Evolutionary conservation across 2,797 vertebrate genomes (phyloP).

Genomic region (Otus scops): DNA sequence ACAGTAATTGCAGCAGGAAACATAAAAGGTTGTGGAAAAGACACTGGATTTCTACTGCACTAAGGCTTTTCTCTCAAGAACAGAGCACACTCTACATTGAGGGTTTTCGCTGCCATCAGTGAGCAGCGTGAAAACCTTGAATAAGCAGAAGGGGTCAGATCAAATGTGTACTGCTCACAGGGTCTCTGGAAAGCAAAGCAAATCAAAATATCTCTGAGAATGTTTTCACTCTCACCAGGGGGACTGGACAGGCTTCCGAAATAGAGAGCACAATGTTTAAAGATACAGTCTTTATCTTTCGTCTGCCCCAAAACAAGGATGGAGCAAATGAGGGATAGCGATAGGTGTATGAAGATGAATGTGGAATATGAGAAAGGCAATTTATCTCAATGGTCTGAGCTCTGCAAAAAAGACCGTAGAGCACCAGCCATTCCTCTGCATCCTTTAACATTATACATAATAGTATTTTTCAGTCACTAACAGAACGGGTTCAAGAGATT

Average conservation of each 20-base stretch:
- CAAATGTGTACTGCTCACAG: background rate
- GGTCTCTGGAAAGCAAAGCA: background rate
- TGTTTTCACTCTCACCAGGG: background rate
- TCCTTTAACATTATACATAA: background rate
- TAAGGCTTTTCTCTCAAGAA: background rate
- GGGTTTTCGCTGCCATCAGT: background rate
- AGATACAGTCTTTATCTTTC: background rate
- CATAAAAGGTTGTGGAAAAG: background rate
- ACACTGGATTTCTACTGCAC: background rate
- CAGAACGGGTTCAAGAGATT: background rate
- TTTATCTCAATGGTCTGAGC: background rate
- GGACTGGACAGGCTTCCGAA: background rate
- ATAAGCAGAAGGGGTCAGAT: background rate
- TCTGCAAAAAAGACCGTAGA: background rate
- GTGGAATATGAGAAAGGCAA: background rate
- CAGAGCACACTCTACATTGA: background rate
- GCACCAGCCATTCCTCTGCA: background rate
- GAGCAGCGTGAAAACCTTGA: background rate
- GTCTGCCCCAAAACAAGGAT: background rate
- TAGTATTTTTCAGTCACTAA: background rate
- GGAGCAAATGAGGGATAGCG: background rate
- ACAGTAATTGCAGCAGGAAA: background rate
- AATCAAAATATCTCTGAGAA: background rate
- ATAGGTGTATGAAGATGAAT: background rate
- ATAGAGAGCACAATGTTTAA: background rate